These are phyloP conservation scores for Syrista parreyssii DNA, from an alignment of 2,888 invertebrate genomes.

Conservation along the genomic window DNA sequence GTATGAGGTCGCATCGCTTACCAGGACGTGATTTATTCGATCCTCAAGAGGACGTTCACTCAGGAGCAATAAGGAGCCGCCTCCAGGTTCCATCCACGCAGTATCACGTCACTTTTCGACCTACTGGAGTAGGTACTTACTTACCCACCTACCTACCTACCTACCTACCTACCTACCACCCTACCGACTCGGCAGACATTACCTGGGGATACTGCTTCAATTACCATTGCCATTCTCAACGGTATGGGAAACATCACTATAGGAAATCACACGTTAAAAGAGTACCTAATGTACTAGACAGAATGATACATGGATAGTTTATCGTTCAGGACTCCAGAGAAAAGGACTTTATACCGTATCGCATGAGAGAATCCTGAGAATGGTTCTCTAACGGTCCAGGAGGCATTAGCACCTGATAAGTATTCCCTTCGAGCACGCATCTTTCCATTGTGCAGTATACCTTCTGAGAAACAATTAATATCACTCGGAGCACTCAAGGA, in stretches of 20 bases:
- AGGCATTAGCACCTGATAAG: neutral
- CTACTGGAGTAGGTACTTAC: neutral
- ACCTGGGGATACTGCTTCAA: neutral
- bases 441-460: neutral
- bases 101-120: neutral
- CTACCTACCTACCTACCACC: neutral
- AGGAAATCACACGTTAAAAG: neutral
- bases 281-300: neutral
- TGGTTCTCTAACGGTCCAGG: neutral
- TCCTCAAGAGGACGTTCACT: neutral
- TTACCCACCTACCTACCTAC: neutral
- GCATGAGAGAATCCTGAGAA: neutral
- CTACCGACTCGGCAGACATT: neutral
- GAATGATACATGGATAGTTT: neutral
- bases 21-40: constrained; percentile 4
- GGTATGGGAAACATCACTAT: neutral
- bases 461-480: neutral
- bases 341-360: neutral
- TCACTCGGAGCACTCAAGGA: neutral
- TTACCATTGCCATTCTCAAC: neutral
- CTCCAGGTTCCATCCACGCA: neutral
- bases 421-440: neutral
- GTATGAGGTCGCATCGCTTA: constrained; percentile 6
- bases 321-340: neutral
- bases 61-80: neutral